These are phyloP conservation scores for Pandemis heparana DNA, from an alignment of 2,888 invertebrate species.

Conservation along the genomic window DNA sequence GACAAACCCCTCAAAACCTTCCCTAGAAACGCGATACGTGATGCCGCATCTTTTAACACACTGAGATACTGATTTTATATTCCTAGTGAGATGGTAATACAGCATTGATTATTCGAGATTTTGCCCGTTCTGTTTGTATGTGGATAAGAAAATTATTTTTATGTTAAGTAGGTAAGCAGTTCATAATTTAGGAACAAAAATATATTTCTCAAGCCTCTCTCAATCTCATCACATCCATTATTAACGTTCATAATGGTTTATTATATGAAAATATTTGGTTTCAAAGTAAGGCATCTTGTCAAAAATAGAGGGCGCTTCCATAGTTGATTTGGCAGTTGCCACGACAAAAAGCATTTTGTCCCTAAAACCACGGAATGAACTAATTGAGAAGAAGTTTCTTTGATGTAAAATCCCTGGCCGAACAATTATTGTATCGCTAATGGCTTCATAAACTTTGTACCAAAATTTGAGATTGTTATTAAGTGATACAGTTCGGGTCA, in stretches of 20 bases:
- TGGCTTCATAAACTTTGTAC: slow-evolving; percentile 8
- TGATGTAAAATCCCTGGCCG: neutral
- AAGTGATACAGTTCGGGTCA: slow-evolving; percentile 5
- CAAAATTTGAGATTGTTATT: slow-evolving; percentile 5
- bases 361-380: neutral
- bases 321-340: neutral
- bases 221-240: too few relatives aligned
- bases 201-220: too few relatives aligned
- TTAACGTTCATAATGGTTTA: too few relatives aligned
- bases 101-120: neutral
- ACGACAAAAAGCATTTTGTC: neutral
- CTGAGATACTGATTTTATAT: neutral
- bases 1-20: neutral
- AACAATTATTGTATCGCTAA: neutral
- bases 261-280: too few relatives aligned
- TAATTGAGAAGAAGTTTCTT: neutral
- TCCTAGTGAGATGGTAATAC: neutral
- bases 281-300: too few relatives aligned
- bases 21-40: slow-evolving; percentile 2
- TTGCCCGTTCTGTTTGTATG: neutral
- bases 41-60: neutral
- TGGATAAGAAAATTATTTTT: neutral
- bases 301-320: too few relatives aligned
- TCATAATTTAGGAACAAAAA: neutral
- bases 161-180: neutral